Conservation (phyloP, 2,113 vertebrate species). For the Pao palembangensis region DNA sequence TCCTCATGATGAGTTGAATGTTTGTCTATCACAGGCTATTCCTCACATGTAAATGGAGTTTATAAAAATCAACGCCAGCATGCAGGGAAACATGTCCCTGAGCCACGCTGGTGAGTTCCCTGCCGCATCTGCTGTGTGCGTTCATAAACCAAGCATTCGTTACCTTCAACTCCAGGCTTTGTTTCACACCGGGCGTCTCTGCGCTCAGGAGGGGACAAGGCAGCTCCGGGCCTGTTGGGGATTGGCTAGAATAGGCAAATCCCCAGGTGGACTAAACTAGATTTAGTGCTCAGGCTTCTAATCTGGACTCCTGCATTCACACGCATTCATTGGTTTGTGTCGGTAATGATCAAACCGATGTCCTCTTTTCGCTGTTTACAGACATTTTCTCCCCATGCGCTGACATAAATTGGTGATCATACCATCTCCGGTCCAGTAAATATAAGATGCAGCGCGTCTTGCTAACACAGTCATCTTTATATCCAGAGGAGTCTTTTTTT, state of each 20-base stretch:
- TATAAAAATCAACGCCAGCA: slow-evolving; percentile 29
- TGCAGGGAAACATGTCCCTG: slow-evolving; percentile 25
- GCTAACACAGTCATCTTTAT: slow-evolving; percentile 12
- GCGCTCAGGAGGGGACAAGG: slow-evolving; percentile 67
- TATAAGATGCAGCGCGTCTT: slow-evolving; percentile 6
- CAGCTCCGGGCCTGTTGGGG: slow-evolving; percentile 76
- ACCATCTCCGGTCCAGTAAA: slow-evolving; percentile 39
- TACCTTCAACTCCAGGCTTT: slow-evolving; percentile 55
- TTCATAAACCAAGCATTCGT: slow-evolving; percentile 25
- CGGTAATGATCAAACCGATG: slow-evolving; percentile 98
- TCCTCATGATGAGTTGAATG: slow-evolving; percentile 1
- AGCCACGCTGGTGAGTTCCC: slow-evolving; percentile 18
- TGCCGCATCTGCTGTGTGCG: no score
- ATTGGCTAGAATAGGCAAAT: slow-evolving; percentile 84
- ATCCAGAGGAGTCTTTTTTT: slow-evolving; percentile 1
- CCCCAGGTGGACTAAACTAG: slow-evolving; percentile 88
- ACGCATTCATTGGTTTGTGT: slow-evolving; percentile 92
- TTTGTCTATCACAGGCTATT: slow-evolving; percentile 8
- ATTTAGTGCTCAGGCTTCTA: slow-evolving; percentile 96
- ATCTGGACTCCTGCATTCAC: slow-evolving; percentile 94
- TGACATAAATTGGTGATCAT: slow-evolving; percentile 69
- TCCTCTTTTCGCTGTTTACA: slow-evolving; percentile 98
- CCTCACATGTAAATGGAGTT: slow-evolving; percentile 9
- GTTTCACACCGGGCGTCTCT: slow-evolving; percentile 67
- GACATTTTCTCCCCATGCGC: slow-evolving; percentile 82